phyloP scores from a whole-genome alignment of 2,113 vertebrate genomes.

The Solenodon paradoxus region DNA sequence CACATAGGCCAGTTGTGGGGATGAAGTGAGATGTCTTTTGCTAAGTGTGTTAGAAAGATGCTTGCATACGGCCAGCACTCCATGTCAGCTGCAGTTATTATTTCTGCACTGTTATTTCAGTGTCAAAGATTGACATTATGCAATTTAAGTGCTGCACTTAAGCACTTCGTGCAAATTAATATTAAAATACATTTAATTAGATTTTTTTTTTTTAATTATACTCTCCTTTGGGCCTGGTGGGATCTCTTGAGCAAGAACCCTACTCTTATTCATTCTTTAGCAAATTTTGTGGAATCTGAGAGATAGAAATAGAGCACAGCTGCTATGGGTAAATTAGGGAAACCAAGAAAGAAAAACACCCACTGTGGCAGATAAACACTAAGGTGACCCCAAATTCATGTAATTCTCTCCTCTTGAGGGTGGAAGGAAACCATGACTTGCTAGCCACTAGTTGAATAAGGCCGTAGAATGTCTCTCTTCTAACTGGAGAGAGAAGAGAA shows the following conservation, averaged over 20 bases:
- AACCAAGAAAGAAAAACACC: neutral
- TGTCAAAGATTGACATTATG: neutral
- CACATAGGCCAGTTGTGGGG: neutral
- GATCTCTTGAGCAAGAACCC: neutral
- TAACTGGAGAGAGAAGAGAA: neutral
- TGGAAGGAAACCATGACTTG: neutral
- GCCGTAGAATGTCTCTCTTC: neutral
- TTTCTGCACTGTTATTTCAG: neutral
- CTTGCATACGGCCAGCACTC: neutral
- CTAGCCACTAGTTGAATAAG: neutral
- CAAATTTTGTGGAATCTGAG: neutral
- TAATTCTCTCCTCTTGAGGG: neutral
- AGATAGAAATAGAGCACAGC: neutral
- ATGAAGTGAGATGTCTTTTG: neutral
- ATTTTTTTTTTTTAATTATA: neutral
- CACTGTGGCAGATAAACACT: neutral
- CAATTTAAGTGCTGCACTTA: neutral
- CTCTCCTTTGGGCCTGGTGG: neutral
- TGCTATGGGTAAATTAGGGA: neutral
- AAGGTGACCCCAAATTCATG: neutral
- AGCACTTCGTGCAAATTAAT: neutral
- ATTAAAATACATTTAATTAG: neutral
- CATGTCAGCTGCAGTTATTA: neutral
- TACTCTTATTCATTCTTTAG: neutral
- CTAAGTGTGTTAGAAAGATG: neutral